Evolutionary conservation across 2,888 invertebrate genomes (phyloP).

Genomic region (Diplolepis rosae): DNA sequence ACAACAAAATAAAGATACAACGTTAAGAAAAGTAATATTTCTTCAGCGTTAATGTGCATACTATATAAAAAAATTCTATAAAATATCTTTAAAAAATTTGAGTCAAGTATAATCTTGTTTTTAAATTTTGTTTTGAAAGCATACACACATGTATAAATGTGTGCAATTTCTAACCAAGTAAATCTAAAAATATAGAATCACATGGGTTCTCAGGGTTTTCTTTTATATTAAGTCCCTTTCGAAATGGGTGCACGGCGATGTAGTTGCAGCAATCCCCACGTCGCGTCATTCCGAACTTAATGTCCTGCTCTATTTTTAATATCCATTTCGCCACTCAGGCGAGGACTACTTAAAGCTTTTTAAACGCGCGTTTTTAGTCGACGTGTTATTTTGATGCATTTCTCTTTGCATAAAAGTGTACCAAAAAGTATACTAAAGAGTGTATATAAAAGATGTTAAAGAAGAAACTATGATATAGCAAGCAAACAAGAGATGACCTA

Average conservation of each 20-base stretch:
- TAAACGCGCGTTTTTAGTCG: neutral
- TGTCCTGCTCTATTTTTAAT: constrained; percentile 43
- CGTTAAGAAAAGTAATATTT: too few relatives aligned
- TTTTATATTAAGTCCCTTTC: neutral
- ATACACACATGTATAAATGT: neutral
- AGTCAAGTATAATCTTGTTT: too few relatives aligned
- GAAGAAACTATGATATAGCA: neutral
- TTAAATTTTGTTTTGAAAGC: too few relatives aligned
- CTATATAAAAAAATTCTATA: too few relatives aligned
- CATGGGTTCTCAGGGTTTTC: neutral
- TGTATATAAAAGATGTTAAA: neutral
- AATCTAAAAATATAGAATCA: constrained; percentile 16
- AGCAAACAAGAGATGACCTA: constrained; percentile 10
- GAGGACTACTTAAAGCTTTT: constrained; percentile 32
- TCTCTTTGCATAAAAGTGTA: neutral
- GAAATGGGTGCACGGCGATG: constrained; percentile 31
- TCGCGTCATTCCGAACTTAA: neutral
- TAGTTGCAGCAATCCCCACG: constrained; percentile 3
- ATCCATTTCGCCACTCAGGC: constrained; percentile 38
- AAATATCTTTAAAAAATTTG: too few relatives aligned
- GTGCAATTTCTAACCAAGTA: constrained; percentile 30
- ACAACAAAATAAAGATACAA: too few relatives aligned
- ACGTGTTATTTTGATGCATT: neutral
- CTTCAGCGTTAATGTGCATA: too few relatives aligned
- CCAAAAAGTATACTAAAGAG: neutral